Conservation (phyloP, 2,888 invertebrate species). For the Drosophila koepferae region DNA sequence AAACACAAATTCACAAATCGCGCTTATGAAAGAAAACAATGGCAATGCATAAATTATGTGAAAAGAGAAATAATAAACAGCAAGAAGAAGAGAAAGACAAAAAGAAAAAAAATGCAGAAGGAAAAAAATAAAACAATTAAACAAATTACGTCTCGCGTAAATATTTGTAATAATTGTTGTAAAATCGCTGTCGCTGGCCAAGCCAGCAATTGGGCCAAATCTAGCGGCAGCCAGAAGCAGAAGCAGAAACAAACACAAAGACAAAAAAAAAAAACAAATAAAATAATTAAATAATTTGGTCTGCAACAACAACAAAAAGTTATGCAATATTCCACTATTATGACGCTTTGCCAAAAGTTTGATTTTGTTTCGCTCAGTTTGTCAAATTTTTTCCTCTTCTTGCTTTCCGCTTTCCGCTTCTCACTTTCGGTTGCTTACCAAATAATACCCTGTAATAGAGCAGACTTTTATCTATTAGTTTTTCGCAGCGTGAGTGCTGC, state of each 20-base stretch:
- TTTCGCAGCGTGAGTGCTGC: slow-evolving; percentile 35
- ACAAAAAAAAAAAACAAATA: slow-evolving; percentile 4
- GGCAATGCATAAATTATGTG: slow-evolving; percentile 58
- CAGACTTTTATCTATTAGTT: slow-evolving; percentile 22
- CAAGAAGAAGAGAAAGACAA: background rate
- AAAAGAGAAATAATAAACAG: slow-evolving; percentile 17
- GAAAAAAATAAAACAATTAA: slow-evolving; percentile 40
- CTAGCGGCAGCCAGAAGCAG: background rate
- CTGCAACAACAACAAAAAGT: slow-evolving; percentile 18
- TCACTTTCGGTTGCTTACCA: background rate
- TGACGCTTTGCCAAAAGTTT: slow-evolving; percentile 38
- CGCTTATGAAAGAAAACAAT: slow-evolving; percentile 61
- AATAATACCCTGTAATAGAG: background rate
- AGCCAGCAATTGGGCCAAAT: slow-evolving; percentile 37
- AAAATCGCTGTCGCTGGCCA: slow-evolving; percentile 23
- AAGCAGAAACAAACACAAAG: background rate
- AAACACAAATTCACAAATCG: slow-evolving; percentile 33
- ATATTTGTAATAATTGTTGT: slow-evolving; percentile 48
- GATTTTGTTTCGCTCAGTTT: slow-evolving; percentile 28
- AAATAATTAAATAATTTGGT: slow-evolving; percentile 30
- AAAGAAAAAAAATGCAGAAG: background rate
- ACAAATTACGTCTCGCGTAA: slow-evolving; percentile 31
- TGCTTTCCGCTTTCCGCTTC: background rate
- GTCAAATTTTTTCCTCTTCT: background rate
- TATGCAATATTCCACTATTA: slow-evolving; percentile 53